A percentile compares a stretch with the other conserved stretches of the same genome.
phyloP scores from a whole-genome alignment of 2,888 invertebrate genomes.

The Leptopterna dolabrata region DNA sequence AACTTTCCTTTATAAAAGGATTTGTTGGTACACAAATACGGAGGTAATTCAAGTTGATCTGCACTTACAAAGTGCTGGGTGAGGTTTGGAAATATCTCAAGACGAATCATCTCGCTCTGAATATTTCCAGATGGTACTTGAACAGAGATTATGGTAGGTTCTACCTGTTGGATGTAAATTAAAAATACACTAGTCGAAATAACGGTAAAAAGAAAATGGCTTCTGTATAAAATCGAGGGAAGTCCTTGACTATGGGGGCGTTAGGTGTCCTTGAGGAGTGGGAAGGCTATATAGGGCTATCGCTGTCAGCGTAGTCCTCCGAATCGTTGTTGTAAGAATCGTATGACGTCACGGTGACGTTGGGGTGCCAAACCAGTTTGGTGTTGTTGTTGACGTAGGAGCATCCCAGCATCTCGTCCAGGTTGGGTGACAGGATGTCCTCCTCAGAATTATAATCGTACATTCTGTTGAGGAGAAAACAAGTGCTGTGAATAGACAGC shows the following conservation, averaged over 20 bases:
- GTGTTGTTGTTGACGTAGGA: conserved; percentile 61
- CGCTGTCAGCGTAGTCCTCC: conserved; percentile 59
- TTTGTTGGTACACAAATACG: neutral
- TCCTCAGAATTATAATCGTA: conserved; percentile 67
- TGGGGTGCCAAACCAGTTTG: conserved; percentile 58
- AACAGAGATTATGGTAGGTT: neutral
- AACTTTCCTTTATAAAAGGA: neutral
- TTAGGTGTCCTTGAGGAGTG: neutral
- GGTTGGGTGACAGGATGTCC: conserved; percentile 76
- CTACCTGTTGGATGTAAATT: neutral
- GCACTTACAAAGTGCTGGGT: neutral
- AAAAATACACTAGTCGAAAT: neutral
- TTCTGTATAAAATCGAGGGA: neutral
- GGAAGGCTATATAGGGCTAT: conserved; percentile 54
- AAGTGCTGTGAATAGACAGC: neutral
- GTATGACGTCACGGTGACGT: conserved; percentile 56
- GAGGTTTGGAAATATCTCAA: neutral
- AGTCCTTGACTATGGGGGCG: neutral
- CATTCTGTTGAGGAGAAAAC: conserved; percentile 53
- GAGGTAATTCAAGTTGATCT: neutral
- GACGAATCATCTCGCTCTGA: neutral
- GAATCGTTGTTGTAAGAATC: conserved; percentile 56
- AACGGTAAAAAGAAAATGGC: neutral
- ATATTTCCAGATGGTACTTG: neutral
- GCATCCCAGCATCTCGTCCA: conserved; percentile 72